Percentiles rank a stretch among this genome's conserved stretches.
Conservation (phyloP, 1,140 invertebrate species). For the Aphis gossypii region DNA sequence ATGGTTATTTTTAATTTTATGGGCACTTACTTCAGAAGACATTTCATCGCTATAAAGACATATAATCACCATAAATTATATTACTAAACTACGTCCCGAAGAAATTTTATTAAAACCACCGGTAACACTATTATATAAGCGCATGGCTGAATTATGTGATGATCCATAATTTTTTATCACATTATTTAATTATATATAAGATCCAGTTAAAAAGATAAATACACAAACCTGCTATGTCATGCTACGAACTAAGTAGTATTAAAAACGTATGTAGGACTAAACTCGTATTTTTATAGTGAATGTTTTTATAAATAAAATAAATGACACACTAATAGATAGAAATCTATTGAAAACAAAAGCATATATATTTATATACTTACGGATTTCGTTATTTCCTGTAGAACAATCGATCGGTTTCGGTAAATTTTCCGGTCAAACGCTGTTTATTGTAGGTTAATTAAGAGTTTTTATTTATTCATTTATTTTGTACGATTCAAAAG, state of each 20-base stretch:
- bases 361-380: not conserved
- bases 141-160: not conserved
- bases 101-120: not conserved
- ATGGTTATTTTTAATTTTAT: slow-evolving; percentile 6
- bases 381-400: not conserved
- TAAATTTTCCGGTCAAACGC: not conserved
- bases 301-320: not conserved
- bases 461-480: not conserved
- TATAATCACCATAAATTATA: slow-evolving; percentile 7
- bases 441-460: not conserved
- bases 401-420: not conserved
- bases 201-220: not conserved
- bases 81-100: not conserved
- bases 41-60: not conserved
- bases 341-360: not conserved
- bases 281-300: not conserved
- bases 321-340: not conserved
- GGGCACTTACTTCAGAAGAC: not conserved
- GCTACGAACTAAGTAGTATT: not conserved
- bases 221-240: not conserved
- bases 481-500: not conserved
- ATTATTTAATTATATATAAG: not conserved
- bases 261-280: not conserved
- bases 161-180: not conserved
- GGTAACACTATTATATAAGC: not conserved